A percentile compares a stretch with the other conserved stretches of the same genome.
phyloP scores from a whole-genome alignment of 2,888 invertebrate species.

The Camptogramma bilineatum region DNA sequence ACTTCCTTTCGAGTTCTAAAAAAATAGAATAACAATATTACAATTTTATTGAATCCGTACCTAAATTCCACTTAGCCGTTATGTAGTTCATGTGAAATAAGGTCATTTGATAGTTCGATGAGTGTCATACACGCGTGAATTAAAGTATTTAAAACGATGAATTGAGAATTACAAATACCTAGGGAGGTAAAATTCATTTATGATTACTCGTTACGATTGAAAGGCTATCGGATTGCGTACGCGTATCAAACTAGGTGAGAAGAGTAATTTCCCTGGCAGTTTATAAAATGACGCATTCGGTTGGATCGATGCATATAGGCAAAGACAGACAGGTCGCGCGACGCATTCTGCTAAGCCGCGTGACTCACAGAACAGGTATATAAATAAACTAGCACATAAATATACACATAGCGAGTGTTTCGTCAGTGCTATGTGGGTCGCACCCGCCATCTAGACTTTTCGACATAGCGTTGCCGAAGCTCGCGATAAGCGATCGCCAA shows the following conservation, averaged over 20 bases:
- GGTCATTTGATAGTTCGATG: constrained; percentile 59
- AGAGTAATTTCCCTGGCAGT: neutral
- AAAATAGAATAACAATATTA: constrained; percentile 49
- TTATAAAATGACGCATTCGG: constrained; percentile 18
- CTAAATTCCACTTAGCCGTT: constrained; percentile 52
- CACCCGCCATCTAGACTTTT: constrained; percentile 68
- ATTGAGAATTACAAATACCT: neutral
- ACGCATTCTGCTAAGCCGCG: constrained; percentile 34
- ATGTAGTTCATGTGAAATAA: constrained; percentile 57
- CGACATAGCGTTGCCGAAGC: constrained; percentile 61
- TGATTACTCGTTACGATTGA: neutral
- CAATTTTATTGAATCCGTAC: constrained; percentile 54
- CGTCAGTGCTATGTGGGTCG: constrained; percentile 70
- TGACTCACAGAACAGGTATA: constrained; percentile 53
- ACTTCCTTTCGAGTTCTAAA: constrained; percentile 70
- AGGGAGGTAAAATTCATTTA: too few species aligned
- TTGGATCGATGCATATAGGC: constrained; percentile 21
- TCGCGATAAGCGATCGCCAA: constrained; percentile 58
- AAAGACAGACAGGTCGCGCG: constrained; percentile 38
- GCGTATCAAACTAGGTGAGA: neutral
- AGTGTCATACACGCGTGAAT: constrained; percentile 38
- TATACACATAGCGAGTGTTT: constrained; percentile 61
- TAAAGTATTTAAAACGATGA: neutral
- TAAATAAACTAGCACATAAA: constrained; percentile 53
- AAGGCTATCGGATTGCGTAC: neutral